Percentiles rank a stretch among this genome's conserved stretches.
Conservation (phyloP, 92 coral and sea anemone genomes). For the Heliopora coerulea region DNA sequence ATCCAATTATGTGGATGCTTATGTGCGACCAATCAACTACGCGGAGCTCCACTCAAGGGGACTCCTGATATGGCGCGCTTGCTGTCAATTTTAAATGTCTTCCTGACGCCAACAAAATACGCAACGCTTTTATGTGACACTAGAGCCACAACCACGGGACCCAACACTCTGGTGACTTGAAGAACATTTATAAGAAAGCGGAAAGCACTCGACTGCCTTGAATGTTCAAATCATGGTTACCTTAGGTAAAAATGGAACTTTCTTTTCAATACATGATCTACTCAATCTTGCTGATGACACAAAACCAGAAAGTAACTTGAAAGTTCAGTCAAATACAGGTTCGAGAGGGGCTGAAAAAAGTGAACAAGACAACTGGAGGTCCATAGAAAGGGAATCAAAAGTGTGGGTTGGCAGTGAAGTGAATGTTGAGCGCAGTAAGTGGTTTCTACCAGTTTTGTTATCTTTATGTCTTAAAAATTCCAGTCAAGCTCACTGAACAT, state of each 20-base stretch:
- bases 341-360: not conserved
- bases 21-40: slow-evolving; percentile 3
- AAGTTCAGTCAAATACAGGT: not conserved
- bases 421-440: not conserved
- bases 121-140: not conserved
- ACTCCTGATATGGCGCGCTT: not conserved
- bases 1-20: slow-evolving; percentile 2
- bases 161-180: too few species aligned
- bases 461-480: not conserved
- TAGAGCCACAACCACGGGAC: not conserved
- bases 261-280: slow-evolving; percentile 9
- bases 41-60: slow-evolving; percentile 4
- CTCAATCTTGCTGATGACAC: not conserved
- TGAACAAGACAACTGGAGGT: not conserved
- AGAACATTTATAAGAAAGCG: not conserved
- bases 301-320: not conserved
- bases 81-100: slow-evolving; percentile 9
- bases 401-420: not conserved
- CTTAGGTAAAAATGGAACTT: not conserved
- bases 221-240: not conserved
- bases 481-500: too few species aligned
- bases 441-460: not conserved
- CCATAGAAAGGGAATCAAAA: not conserved
- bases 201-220: not conserved
- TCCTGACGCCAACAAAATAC: slow-evolving; percentile 14